Percentiles rank a stretch among this genome's conserved stretches.
Conservation (phyloP, 2,113 vertebrate species). For the Ammodytes marinus region DNA sequence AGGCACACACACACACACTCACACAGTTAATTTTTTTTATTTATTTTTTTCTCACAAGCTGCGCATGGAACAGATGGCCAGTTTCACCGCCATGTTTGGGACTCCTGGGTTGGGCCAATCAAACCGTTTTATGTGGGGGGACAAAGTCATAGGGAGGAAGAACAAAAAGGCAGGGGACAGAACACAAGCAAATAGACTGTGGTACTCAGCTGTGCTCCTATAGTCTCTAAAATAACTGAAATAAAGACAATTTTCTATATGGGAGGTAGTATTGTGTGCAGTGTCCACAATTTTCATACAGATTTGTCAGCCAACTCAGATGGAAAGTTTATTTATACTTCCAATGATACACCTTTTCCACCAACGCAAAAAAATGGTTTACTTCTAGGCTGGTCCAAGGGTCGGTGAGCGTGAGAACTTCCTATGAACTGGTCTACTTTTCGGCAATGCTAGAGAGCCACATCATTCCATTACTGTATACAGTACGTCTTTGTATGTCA, state of each 20-base stretch:
- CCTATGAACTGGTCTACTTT: too few relatives aligned
- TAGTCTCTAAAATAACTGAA: conserved; percentile 1
- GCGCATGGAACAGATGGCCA: conserved; percentile 68
- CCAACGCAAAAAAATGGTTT: too few relatives aligned
- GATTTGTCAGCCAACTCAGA: background rate
- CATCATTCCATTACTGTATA: too few relatives aligned
- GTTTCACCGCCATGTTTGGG: conserved; percentile 73
- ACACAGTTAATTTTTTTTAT: conserved; percentile 29
- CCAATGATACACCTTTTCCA: too few relatives aligned
- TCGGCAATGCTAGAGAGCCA: too few relatives aligned
- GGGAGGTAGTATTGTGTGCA: background rate
- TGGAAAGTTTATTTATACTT: background rate
- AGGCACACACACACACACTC: conserved; percentile 12
- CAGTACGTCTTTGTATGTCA: too few relatives aligned
- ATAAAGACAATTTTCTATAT: background rate
- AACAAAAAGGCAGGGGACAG: conserved; percentile 35
- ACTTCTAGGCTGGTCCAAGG: too few relatives aligned
- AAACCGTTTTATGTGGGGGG: conserved; percentile 56
- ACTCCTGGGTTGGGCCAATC: conserved; percentile 64
- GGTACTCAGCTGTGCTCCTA: conserved; percentile 2
- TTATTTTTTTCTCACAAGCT: conserved; percentile 34
- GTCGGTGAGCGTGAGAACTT: too few relatives aligned
- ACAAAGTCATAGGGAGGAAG: background rate
- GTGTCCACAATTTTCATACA: background rate
- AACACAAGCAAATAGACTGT: conserved; percentile 9